Conservation (phyloP, 2,888 invertebrate genomes). For the Lysandra bellargus region DNA sequence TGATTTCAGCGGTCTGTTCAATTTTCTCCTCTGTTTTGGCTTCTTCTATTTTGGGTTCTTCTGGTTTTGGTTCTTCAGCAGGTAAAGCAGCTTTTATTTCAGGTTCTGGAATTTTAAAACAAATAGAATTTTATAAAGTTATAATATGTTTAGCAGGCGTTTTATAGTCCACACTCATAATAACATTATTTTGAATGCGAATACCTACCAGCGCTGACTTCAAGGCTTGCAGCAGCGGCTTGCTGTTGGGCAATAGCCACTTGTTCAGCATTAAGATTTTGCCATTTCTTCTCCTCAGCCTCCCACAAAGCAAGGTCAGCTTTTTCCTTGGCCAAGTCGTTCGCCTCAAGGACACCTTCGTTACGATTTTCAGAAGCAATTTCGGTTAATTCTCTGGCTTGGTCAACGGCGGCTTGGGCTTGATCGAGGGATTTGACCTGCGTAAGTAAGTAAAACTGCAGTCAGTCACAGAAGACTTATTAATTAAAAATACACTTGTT, state of each 20-base stretch:
- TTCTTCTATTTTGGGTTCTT: constrained; percentile 41
- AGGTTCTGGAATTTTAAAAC: constrained; percentile 37
- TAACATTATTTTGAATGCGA: neutral
- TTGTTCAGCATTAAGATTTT: constrained; percentile 60
- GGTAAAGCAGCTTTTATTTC: constrained; percentile 32
- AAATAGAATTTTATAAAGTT: neutral
- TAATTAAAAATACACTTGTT: no score
- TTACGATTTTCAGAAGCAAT: constrained; percentile 53
- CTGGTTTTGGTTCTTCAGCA: constrained; percentile 33
- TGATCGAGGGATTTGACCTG: constrained; percentile 50
- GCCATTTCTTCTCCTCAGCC: constrained; percentile 68
- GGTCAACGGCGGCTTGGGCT: constrained; percentile 54
- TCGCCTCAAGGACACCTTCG: constrained; percentile 51
- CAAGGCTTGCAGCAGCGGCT: constrained; percentile 56
- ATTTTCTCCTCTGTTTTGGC: constrained; percentile 35
- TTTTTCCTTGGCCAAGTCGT: constrained; percentile 50
- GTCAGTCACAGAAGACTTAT: no score
- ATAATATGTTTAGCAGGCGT: no score
- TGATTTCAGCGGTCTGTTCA: constrained; percentile 35
- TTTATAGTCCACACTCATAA: no score
- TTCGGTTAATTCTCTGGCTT: constrained; percentile 53
- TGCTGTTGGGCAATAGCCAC: constrained; percentile 63
- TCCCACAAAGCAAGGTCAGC: constrained; percentile 56
- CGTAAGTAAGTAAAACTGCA: no score
- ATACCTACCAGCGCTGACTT: constrained; percentile 40